Base-by-base conservation (phyloP, 2,888 invertebrate genomes). In the Graphium colonna region DNA sequence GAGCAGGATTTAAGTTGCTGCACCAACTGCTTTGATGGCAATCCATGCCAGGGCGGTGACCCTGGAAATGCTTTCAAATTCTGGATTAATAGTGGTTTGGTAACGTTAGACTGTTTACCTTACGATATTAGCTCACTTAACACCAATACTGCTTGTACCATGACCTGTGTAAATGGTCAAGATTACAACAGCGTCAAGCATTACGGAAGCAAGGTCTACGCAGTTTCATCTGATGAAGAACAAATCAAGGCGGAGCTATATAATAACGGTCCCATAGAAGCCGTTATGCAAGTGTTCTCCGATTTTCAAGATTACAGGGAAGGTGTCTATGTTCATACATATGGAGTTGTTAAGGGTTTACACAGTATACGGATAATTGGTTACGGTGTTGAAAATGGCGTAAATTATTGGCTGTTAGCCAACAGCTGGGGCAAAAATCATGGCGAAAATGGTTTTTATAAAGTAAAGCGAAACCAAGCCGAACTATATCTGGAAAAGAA, bases 391-490 rank as follows among this genome's bases (percentile, higher is more conserved):
- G 93, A 94, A 54, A 86, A 91, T 38, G 91, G 90, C 3, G 90
- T 90, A 1, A 92, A 93, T 3, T 96, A 95, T 75, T 96, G 96
- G 96, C 85, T 95, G 8, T 91, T 94, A 58, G 95, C 94, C 52
- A 96, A 96, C 82, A 95, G 95, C 0, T 96, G 96, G 96, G 95
- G 95, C 77, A 86, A 89, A 0, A 95, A 95, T 73, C 97, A 96
- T 95, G 96, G 96, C 58, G 92, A 94, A 68, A 84, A 91, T 66
- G 95, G 95, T 0, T 94, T 48, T n/a, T 54, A 51, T 7, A 54
- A 18, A 31, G 38, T 57, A 16, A 40, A 48, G 52, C 16, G 49
- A 8, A 41, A 18, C 13, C 49, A 49, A 42, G 9, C 16, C 1
- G 13, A 33, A 17, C 5, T 49, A 9, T 0, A 13, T 1, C 33